phyloP scores from a whole-genome alignment of 23 tunicate species.

The Diplosoma virens region DNA sequence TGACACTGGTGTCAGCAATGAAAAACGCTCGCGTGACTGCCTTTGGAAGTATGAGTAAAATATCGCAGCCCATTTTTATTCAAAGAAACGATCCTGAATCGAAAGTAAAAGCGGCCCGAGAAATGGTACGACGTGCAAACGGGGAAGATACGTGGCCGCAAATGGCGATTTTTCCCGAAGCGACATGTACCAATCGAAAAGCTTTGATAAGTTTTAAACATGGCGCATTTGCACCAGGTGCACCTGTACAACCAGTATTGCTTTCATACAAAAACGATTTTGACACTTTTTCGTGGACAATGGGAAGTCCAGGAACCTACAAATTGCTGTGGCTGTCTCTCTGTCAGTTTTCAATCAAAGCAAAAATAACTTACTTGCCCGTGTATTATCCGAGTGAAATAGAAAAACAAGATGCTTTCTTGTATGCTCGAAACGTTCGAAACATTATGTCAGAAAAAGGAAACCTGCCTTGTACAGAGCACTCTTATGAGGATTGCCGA shows the following conservation, averaged over 20 bases:
- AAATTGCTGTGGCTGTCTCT: constrained; percentile 55
- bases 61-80: constrained; percentile 74
- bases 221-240: constrained; percentile 74
- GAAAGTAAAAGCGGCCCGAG: constrained; percentile 37
- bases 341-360: constrained; percentile 50
- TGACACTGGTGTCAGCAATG: constrained; percentile 39
- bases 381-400: constrained; percentile 54
- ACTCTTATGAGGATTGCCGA: constrained; percentile 66
- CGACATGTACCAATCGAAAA: constrained; percentile 73
- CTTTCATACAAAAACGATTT: constrained; percentile 35
- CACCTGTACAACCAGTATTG: constrained; percentile 68
- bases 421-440: constrained; percentile 73
- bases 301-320: constrained; percentile 46
- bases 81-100: constrained; percentile 48
- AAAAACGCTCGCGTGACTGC: constrained; percentile 53
- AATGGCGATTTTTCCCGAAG: constrained; percentile 73
- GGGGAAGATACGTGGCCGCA: constrained; percentile 70
- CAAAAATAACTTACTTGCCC: constrained; percentile 48
- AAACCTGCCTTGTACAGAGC: constrained; percentile 49
- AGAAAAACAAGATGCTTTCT: constrained; percentile 59
- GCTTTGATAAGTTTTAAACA: constrained; percentile 59
- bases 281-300: constrained; percentile 57
- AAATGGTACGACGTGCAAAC: constrained; percentile 33
- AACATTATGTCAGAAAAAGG: constrained; percentile 27
- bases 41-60: constrained; percentile 65